Conservation (phyloP, 1,140 invertebrate genomes). For the Lepidotrigona ventralis region DNA sequence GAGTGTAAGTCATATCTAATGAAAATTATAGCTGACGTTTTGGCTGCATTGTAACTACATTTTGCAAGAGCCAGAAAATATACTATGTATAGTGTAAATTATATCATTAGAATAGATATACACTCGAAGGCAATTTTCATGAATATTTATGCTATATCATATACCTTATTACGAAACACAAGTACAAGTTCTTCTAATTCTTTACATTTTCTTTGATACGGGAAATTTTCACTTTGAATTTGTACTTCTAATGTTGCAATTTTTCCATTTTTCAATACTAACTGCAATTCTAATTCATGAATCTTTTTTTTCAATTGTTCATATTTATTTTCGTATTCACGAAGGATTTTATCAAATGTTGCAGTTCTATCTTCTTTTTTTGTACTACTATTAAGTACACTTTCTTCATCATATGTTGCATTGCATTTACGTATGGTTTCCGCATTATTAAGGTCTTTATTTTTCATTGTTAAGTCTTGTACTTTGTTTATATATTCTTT, state of each 20-base stretch:
- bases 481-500: conserved; percentile 30
- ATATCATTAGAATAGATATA: not conserved
- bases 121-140: not conserved
- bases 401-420: conserved; percentile 34
- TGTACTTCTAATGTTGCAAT: conserved; percentile 72
- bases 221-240: conserved; percentile 70
- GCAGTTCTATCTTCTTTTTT: conserved; percentile 59
- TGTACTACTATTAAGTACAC: conserved; percentile 60
- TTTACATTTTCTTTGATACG: conserved; percentile 70
- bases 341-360: conserved; percentile 13
- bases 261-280: conserved; percentile 70
- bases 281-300: conserved; percentile 64
- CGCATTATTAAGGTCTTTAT: conserved; percentile 62
- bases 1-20: not conserved
- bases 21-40: not conserved
- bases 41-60: not conserved
- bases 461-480: conserved; percentile 46
- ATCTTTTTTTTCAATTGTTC: conserved; percentile 64
- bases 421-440: not conserved
- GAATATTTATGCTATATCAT: conserved; percentile 1
- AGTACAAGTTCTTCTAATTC: conserved; percentile 66
- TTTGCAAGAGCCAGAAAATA: no score
- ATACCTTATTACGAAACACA: conserved; percentile 66
- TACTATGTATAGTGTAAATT: not conserved
- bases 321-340: conserved; percentile 1